Base-by-base conservation (phyloP, 2,113 vertebrate species). In the Podarcis muralis region DNA sequence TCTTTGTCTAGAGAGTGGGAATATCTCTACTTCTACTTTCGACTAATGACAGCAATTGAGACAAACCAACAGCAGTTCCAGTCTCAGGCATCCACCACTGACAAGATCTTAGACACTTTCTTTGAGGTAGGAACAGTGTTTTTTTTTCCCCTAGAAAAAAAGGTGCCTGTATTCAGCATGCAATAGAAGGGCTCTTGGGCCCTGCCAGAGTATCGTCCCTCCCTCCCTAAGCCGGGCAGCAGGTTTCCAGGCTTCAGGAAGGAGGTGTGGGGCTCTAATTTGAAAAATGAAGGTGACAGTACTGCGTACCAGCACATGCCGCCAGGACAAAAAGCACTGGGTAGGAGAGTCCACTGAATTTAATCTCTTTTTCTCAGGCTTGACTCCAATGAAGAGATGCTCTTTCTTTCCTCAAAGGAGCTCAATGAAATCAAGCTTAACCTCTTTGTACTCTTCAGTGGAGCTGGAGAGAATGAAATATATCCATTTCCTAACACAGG, bases 71-170 rank as follows among this genome's bases (percentile, higher is more conserved):
- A 92, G 90, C 89, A 92, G n/a, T 96, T 96, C 66, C 89, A 89
- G 30, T 95, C 94, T 4, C 94, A 95, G 90, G 88, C 92, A 0
- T 27, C 86, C 0, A 62, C 94, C 80, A 87, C 92, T 0, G 89
- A 96, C 37, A 93, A 94, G 86, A 93, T 95, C 2, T 80, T 95
- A 2, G 95, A 96, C 86, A 90, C 59, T 0, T 81, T 92, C 1
- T 96, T 95, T 30, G 93, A 95, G 93, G 95, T 95, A 62, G 82
- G 71, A 72, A 32, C 1, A 53, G 48, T 53, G 9, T 8, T 48
- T 9, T 7, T 7, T 6, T 1, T 0, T 11, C 48, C 48, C 48
- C 48, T 12, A 12, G 48, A 53, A 53, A 12, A 53, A 53, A 53
- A 11, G 48, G 48, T 53, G 48, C 48, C 11, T 0, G 48, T 53